Conservation (phyloP, 2,113 vertebrate species). For the Dasypus novemcinctus region DNA sequence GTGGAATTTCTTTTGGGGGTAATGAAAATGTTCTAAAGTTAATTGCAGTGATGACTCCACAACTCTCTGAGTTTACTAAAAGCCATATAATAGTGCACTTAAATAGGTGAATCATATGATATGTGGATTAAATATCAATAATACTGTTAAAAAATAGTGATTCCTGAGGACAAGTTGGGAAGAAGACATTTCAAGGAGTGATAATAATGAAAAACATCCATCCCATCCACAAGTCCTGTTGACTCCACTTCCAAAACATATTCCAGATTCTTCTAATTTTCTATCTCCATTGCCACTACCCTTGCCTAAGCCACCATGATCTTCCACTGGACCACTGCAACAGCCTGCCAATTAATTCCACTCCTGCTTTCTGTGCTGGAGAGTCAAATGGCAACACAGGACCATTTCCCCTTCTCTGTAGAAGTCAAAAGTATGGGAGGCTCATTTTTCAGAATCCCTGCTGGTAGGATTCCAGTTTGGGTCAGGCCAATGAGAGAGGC, state of each 20-base stretch:
- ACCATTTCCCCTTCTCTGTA: not conserved
- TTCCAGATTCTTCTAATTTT: not conserved
- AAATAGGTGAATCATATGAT: not conserved
- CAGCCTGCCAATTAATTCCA: not conserved
- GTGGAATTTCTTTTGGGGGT: not conserved
- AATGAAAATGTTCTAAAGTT: not conserved
- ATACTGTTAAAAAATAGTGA: not conserved
- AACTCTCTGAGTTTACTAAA: not conserved
- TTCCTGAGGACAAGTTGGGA: not conserved
- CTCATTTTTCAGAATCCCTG: not conserved
- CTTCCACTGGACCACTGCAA: not conserved
- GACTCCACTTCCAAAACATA: not conserved
- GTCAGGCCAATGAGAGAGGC: not conserved
- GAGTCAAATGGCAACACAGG: not conserved
- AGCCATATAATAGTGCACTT: not conserved
- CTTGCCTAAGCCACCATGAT: not conserved
- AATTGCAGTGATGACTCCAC: not conserved
- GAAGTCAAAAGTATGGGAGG: not conserved
- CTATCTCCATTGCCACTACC: not conserved
- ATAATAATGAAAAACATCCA: not conserved
- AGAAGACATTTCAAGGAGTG: not conserved
- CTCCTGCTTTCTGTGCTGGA: not conserved
- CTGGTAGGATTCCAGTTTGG: not conserved
- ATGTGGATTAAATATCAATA: constrained; percentile 2
- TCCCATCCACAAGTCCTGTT: not conserved